phyloP scores from a whole-genome alignment of 1,140 invertebrate species.

The Octopus sinensis region DNA sequence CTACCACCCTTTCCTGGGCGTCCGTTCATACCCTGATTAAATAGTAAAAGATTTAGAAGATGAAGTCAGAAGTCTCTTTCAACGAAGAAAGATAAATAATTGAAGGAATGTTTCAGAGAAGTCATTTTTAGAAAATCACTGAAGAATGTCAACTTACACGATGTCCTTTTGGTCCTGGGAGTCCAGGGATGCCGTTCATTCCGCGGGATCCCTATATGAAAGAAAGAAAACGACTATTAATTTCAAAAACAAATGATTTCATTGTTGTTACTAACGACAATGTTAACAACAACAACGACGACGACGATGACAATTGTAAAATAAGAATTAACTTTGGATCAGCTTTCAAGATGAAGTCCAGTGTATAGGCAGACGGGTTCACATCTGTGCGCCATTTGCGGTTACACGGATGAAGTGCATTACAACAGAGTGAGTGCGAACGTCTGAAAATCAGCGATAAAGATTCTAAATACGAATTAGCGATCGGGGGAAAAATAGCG shows the following conservation, averaged over 20 bases:
- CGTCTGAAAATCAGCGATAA: no score
- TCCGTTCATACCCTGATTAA: not conserved
- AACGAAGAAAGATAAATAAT: not conserved
- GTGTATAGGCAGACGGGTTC: no score
- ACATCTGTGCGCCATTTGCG: not conserved
- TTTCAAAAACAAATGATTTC: no score
- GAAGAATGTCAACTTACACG: constrained; percentile 33
- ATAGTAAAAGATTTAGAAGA: not conserved
- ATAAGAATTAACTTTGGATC: no score
- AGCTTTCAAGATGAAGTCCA: no score
- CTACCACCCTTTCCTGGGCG: not conserved
- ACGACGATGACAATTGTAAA: no score
- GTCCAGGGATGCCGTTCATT: constrained; percentile 41
- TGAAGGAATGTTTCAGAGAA: not conserved
- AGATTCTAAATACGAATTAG: no score
- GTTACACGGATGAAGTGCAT: no score
- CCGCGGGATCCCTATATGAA: constrained; percentile 37
- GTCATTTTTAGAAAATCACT: not conserved
- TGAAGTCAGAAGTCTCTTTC: not conserved
- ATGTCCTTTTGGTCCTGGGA: constrained; percentile 48
- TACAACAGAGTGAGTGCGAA: no score
- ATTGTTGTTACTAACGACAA: no score
- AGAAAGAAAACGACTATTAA: constrained; percentile 3
- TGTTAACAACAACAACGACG: no score
- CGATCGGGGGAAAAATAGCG: no score